These are phyloP conservation scores for Cygnus olor DNA, from an alignment of 2,797 vertebrate species.

Conservation along the genomic window DNA sequence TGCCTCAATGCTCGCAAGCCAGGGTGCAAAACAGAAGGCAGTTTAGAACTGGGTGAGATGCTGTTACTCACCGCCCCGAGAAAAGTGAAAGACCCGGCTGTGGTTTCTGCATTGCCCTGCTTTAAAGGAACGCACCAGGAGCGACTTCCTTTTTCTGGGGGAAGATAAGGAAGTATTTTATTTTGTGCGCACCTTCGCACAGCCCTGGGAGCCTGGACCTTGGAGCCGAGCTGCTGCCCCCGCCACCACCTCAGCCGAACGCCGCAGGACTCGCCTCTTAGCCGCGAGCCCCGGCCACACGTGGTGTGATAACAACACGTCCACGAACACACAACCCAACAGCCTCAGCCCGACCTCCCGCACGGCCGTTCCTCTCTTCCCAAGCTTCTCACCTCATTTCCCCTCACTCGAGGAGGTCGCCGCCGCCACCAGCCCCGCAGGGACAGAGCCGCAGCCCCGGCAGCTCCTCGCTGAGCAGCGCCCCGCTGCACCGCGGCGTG, in stretches of 20 bases:
- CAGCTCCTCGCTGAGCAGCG: no score
- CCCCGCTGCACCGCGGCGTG: no score
- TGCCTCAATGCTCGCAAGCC: not conserved
- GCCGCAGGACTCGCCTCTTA: accelerated
- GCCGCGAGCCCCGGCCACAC: not conserved
- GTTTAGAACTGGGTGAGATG: not conserved
- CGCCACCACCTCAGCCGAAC: not conserved
- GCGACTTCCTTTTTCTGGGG: not conserved
- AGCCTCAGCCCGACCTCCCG: accelerated
- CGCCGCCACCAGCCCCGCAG: not conserved
- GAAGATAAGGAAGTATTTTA: not conserved
- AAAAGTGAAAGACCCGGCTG: not conserved
- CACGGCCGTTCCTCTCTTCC: not conserved
- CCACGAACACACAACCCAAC: no score
- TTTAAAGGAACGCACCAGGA: accelerated
- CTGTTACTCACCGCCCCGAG: not conserved
- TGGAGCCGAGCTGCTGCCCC: not conserved
- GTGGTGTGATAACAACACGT: accelerated
- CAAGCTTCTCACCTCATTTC: not conserved
- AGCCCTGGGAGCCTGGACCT: not conserved
- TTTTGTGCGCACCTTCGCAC: not conserved
- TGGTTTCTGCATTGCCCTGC: not conserved
- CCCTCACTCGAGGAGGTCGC: not conserved
- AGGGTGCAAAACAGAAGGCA: constrained; percentile 6
- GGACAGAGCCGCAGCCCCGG: not conserved